A percentile compares a stretch with the other conserved stretches of the same genome.
phyloP scores from a whole-genome alignment of 2,797 vertebrate species.

The Sebastes kiyomatsui region DNA sequence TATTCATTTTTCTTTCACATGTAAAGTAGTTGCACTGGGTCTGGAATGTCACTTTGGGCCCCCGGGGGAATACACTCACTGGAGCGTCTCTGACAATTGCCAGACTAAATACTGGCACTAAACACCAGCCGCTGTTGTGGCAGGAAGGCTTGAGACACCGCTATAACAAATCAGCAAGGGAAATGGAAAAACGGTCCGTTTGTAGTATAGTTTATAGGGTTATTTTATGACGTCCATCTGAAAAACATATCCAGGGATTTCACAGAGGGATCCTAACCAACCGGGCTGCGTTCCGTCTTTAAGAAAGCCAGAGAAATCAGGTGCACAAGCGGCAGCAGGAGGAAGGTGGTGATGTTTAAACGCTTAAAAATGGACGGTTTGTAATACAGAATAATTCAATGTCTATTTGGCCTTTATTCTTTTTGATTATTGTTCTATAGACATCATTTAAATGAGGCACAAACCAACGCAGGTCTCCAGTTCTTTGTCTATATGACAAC shows the following conservation, averaged over 20 bases:
- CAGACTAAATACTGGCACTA: constrained; percentile 73
- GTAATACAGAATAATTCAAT: background rate
- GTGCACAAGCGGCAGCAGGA: constrained; percentile 23
- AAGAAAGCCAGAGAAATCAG: constrained; percentile 35
- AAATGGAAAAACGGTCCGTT: constrained; percentile 35
- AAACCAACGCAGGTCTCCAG: constrained; percentile 5
- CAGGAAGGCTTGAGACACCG: constrained; percentile 65
- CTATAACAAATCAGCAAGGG: constrained; percentile 69
- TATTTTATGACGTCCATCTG: constrained; percentile 69
- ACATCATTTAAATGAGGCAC: constrained; percentile 11
- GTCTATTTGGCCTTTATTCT: background rate
- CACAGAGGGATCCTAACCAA: constrained; percentile 26
- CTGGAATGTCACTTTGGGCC: constrained; percentile 70
- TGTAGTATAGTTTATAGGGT: constrained; percentile 57
- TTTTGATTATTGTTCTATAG: constrained; percentile 11
- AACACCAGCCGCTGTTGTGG: constrained; percentile 63
- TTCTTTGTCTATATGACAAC: constrained; percentile 8
- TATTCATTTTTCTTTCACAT: constrained; percentile 71
- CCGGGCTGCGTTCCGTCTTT: constrained; percentile 10
- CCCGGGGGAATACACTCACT: constrained; percentile 56
- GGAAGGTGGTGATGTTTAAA: background rate
- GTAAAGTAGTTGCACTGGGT: constrained; percentile 59
- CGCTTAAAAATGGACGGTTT: background rate
- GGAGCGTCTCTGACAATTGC: constrained; percentile 72
- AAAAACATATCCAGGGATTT: constrained; percentile 63